These are phyloP conservation scores for Melanostigma gelatinosum DNA, from an alignment of 2,113 vertebrate genomes.

Conservation along the genomic window DNA sequence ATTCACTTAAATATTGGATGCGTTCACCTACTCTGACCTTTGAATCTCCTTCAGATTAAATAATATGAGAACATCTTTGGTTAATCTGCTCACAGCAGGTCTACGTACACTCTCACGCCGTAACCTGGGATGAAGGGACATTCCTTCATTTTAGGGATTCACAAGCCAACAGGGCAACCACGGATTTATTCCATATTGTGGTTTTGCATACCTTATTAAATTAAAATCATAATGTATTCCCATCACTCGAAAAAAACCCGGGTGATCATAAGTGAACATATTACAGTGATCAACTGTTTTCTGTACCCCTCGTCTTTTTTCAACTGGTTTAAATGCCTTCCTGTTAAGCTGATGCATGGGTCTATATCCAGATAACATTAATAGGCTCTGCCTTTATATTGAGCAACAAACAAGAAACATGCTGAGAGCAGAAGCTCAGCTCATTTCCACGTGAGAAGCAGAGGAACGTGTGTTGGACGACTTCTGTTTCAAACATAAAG, in stretches of 20 bases:
- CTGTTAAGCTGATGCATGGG: not conserved
- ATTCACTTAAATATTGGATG: not conserved
- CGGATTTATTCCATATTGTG: not conserved
- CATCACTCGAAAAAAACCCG: not conserved
- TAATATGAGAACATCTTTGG: not conserved
- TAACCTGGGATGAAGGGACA: not conserved
- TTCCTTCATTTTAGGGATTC: not conserved
- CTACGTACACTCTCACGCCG: no score
- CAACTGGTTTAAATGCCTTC: not conserved
- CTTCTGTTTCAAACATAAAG: not conserved
- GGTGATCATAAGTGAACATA: no score
- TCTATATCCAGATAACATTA: not conserved
- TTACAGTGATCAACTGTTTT: no score
- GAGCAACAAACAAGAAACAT: conserved; percentile 1
- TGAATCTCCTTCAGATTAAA: not conserved
- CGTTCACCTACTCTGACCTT: not conserved
- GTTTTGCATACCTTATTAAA: not conserved
- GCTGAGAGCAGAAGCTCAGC: conserved; percentile 5
- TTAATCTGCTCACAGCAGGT: not conserved
- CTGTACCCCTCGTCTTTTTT: not conserved
- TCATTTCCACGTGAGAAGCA: not conserved
- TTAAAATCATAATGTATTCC: not conserved
- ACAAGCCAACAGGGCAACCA: not conserved
- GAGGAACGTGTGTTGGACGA: not conserved
- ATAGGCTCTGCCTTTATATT: not conserved